Conservation (phyloP, 1,140 invertebrate species). For the Hydropsyche tenuis region DNA sequence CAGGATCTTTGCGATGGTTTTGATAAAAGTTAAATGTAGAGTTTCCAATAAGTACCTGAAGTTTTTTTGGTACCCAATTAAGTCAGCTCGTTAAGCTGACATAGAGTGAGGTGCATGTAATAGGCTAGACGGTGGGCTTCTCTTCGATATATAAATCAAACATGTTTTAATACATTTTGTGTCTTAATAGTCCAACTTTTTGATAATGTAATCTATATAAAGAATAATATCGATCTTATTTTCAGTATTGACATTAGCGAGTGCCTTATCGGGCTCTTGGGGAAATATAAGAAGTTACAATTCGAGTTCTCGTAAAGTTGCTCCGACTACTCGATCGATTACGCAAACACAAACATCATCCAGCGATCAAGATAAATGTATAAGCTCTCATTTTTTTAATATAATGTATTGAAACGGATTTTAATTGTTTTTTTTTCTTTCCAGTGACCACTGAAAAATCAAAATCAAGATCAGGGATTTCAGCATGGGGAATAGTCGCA, state of each 20-base stretch:
- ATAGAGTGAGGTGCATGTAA: too few species aligned
- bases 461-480: conserved; percentile 56
- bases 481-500: conserved; percentile 67
- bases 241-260: background rate
- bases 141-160: too few species aligned
- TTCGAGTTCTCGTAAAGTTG: background rate
- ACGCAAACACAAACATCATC: background rate
- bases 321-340: background rate
- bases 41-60: too few species aligned
- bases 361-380: background rate
- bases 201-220: too few species aligned
- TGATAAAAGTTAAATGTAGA: too few species aligned
- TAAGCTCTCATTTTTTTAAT: background rate
- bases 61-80: too few species aligned
- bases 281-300: background rate
- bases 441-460: background rate
- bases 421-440: background rate
- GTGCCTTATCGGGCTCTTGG: background rate
- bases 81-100: too few species aligned
- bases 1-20: too few species aligned
- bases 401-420: background rate
- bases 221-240: background rate
- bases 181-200: too few species aligned
- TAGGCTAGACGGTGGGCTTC: too few species aligned
- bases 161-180: too few species aligned